Base-by-base conservation (phyloP, 1,140 invertebrate species). In the Meteorus sp. region DNA sequence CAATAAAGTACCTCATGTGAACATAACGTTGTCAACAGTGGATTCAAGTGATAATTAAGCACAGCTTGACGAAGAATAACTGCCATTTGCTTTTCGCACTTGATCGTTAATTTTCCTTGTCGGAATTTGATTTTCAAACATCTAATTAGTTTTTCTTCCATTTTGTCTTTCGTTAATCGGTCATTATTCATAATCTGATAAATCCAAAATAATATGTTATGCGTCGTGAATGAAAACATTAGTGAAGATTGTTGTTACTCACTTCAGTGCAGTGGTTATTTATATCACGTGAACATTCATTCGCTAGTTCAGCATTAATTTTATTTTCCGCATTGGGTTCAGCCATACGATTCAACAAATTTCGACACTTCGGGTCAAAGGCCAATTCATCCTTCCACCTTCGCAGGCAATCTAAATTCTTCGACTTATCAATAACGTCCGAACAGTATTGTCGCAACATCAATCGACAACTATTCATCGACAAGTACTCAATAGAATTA, bases 291-390 rank as follows among this genome's bases (percentile, higher is more conserved):
- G 83, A 81, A 70, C 94, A 97, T 3, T 86, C 85, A 59, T 86
- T 86, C 72, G 92, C 89, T 23, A 99, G 81, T 5, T 86, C 83
- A 11, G 92, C 91, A 82, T 99, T 98, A 44, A 99, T 88, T 63
- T 95, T 85, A 68, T 93, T 93, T 79, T 99, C 95, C 41, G 88
- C 85, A 74, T 93, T 94, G 79, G 96, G 93, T 75, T 95, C 93
- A 54, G 94, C 89, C 86, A 97, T 90, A 72, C 97, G 83, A 74
- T 90, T 89, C 6, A 93, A 82, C 9, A 98, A 85, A 48, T 87
- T 80, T 69, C 91, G 88, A 75, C 97, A 99, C 51, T 88, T 88
- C 52, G 88, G 84, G 73, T 95, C 91, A 80, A 96, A 98, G 19
- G 83, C 85, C 15, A 82, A 76, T 64, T 94, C 86, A 71, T 95